Evolutionary conservation across 1,140 invertebrate species (phyloP).

Genomic region (Lordiphosa collinella): DNA sequence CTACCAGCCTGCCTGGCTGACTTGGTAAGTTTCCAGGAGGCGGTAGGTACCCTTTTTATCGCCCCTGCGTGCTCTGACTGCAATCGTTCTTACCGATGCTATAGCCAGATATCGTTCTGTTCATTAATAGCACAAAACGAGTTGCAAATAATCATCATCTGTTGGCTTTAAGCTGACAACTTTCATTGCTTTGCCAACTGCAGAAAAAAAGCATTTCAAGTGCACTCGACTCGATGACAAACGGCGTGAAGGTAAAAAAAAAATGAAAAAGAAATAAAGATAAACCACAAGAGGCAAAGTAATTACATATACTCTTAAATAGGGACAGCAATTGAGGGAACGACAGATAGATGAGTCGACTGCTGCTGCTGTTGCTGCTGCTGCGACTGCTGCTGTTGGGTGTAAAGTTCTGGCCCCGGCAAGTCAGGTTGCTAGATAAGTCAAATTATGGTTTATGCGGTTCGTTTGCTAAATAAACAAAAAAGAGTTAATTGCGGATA

Average conservation of each 20-base stretch:
- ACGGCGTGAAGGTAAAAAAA: slow-evolving; percentile 40
- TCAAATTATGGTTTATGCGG: slow-evolving; percentile 3
- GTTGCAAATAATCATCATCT: slow-evolving; percentile 51
- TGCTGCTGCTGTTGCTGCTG: background rate
- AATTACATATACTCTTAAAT: slow-evolving; percentile 42
- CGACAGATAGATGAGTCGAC: slow-evolving; percentile 4
- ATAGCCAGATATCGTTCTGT: slow-evolving; percentile 7
- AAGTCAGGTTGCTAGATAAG: background rate
- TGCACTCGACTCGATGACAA: slow-evolving; percentile 55
- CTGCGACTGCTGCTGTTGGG: background rate
- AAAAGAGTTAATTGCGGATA: background rate
- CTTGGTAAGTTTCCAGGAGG: slow-evolving; percentile 3
- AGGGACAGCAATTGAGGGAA: slow-evolving; percentile 19
- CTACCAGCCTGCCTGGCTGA: slow-evolving; percentile 19
- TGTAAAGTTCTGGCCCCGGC: background rate
- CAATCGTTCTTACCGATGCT: background rate
- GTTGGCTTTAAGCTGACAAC: slow-evolving; percentile 30
- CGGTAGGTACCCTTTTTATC: slow-evolving; percentile 50
- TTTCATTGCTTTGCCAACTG: slow-evolving; percentile 31
- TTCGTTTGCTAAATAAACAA: background rate
- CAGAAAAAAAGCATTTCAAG: slow-evolving; percentile 51
- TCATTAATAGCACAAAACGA: slow-evolving; percentile 38
- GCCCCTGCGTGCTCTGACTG: slow-evolving; percentile 40
- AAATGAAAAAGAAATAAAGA: slow-evolving; percentile 23
- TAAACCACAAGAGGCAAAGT: slow-evolving; percentile 56